Evolutionary conservation across 2,888 invertebrate species (phyloP), one percentile per base, ranked within the genome.

Genomic region (Cyrtodaria siliqua): DNA sequence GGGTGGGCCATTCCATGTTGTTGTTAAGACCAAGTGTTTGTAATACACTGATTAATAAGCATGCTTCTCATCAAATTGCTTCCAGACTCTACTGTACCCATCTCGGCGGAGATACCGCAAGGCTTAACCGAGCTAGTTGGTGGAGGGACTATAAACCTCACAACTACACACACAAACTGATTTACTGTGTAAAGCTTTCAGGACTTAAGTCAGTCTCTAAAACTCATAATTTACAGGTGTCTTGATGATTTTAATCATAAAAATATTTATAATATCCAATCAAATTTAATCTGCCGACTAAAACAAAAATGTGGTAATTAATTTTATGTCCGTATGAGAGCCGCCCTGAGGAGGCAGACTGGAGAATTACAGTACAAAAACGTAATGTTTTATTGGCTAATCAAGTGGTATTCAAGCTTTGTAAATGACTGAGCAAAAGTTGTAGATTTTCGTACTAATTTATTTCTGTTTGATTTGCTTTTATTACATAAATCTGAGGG

Each of bases 391-490:
- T 68, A 67, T 62, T 49, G 56, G 42, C 49, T 16, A 23, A 52
- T 57, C 63, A 68, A 74, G 63, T 74, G 63, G 56, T 68, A 57
- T 23, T 4, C 20, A 40, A 57, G 50, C 44, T 52, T 47, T 67
- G 56, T 53, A 50, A 60, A 59, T 26, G 68, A 20, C 52, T 60
- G 23, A 73, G 55, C 53, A 61, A 71, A 67, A 49, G 67, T 71
- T 18, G 38, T 62, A 71, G 71, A 71, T 77, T 77, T 71, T 50
- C 29, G 59, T 63, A 63, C 67, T 77, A 77, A 77, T 77, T 77
- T 71, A 77, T 77, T 71, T 71, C 67, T 63, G 76, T 77, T 77
- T 77, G 76, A 77, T 77, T 77, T 77, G 18, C 53, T 77, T 76
- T 77, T 67, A 77, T 77, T 62, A 24, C 56, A 12, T 8, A 4